phyloP scores from a whole-genome alignment of 2,113 vertebrate genomes.

The Saguinus imperator region DNA sequence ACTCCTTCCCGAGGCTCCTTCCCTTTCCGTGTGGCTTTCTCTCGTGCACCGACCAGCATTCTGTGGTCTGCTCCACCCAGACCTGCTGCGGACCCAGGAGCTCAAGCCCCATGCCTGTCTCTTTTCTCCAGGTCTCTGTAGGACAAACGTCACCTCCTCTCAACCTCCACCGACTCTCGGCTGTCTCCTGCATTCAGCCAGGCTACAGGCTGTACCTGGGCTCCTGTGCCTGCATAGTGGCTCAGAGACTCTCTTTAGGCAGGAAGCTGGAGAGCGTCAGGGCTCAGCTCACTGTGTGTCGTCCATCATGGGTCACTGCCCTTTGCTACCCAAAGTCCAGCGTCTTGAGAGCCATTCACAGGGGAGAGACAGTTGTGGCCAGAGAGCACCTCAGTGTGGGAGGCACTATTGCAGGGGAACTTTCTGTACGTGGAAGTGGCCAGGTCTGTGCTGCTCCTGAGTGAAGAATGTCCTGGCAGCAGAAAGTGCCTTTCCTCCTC shows the following conservation, averaged over 20 bases:
- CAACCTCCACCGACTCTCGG: background rate
- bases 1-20: too few species aligned
- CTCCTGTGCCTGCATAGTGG: too few species aligned
- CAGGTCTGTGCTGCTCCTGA: too few species aligned
- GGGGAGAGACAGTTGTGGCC: background rate
- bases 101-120: fast-evolving
- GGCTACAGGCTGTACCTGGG: background rate
- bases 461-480: fast-evolving
- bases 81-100: background rate
- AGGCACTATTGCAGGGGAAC: background rate
- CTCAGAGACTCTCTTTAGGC: background rate
- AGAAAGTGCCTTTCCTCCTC: background rate
- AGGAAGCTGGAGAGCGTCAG: background rate
- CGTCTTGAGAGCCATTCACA: background rate
- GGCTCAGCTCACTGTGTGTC: too few species aligned
- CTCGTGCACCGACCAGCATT: fast-evolving
- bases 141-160: background rate
- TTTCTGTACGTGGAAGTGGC: background rate
- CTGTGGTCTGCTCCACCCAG: too few species aligned
- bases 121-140: background rate
- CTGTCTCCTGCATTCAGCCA: fast-evolving
- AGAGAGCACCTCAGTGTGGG: fast-evolving
- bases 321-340: fast-evolving
- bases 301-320: too few species aligned
- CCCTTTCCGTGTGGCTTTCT: fast-evolving